phyloP scores from a whole-genome alignment of 2,888 invertebrate genomes.

The Artemia sinica region DNA sequence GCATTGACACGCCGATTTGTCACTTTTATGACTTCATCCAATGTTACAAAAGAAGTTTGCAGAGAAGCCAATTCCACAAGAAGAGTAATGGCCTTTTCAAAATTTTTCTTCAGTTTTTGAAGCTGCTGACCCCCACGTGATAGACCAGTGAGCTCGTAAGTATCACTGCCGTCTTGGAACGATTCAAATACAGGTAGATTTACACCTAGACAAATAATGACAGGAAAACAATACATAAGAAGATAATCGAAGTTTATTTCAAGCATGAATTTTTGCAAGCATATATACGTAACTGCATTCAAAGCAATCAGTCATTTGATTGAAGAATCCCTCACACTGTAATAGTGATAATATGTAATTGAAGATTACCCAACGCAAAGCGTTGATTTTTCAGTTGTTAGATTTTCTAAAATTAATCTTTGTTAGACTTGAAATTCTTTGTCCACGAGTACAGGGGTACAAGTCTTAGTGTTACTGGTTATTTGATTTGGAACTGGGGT shows the following conservation, averaged over 20 bases:
- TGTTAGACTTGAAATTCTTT: too few species aligned
- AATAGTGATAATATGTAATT: too few species aligned
- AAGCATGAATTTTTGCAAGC: background rate
- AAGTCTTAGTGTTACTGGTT: too few species aligned
- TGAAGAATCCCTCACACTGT: too few species aligned
- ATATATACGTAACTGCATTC: background rate
- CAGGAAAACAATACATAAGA: constrained; percentile 24
- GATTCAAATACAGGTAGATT: constrained; percentile 88
- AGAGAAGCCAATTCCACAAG: constrained; percentile 91
- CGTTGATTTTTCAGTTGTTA: too few species aligned
- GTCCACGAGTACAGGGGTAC: too few species aligned
- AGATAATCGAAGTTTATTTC: background rate
- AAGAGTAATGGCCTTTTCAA: constrained; percentile 83
- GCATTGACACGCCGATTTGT: constrained; percentile 98
- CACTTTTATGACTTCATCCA: constrained; percentile 96
- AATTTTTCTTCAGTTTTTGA: constrained; percentile 91
- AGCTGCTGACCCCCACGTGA: constrained; percentile 95
- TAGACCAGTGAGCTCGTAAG: constrained; percentile 87
- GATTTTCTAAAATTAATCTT: too few species aligned
- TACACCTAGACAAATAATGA: constrained; percentile 46
- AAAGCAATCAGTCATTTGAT: background rate
- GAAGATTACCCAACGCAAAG: too few species aligned
- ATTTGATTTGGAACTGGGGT: too few species aligned
- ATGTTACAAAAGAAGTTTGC: constrained; percentile 92
- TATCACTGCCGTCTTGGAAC: constrained; percentile 84